These are phyloP conservation scores for Meloe dianella DNA, from an alignment of 2,888 invertebrate species.

Conservation along the genomic window DNA sequence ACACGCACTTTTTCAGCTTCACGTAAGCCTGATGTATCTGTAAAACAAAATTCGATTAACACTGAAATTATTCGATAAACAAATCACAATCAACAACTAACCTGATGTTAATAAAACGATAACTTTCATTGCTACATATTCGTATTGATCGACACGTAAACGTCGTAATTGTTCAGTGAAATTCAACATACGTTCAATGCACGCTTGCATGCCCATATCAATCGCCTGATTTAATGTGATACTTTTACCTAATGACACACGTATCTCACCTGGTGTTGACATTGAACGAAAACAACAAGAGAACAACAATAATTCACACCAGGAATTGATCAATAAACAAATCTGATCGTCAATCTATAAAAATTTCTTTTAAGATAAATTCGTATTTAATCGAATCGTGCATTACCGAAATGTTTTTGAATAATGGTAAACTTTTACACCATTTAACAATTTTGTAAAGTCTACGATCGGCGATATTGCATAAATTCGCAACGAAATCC, in stretches of 20 bases:
- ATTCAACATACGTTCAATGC: conserved; percentile 93
- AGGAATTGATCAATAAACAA: conserved; percentile 93
- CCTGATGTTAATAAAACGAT: conserved; percentile 91
- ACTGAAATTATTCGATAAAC: too few relatives aligned
- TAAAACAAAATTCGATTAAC: conserved; percentile 28
- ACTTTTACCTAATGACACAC: conserved; percentile 67
- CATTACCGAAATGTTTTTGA: conserved; percentile 92
- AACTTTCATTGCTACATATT: conserved; percentile 96
- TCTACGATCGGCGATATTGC: conserved; percentile 93
- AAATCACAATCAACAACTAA: too few relatives aligned
- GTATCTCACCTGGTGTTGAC: conserved; percentile 86
- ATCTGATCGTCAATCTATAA: conserved; percentile 98
- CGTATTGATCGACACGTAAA: conserved; percentile 90
- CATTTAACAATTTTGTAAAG: conserved; percentile 97
- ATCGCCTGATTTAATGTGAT: conserved; percentile 71
- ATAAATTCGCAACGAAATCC: conserved; percentile 86
- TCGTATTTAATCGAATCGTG: background rate
- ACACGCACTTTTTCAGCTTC: conserved; percentile 94
- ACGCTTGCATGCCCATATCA: conserved; percentile 80
- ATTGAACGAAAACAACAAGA: conserved; percentile 95
- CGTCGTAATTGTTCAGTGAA: conserved; percentile 91
- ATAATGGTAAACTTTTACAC: conserved; percentile 96
- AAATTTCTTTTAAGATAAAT: conserved; percentile 10
- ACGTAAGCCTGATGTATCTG: conserved; percentile 89
- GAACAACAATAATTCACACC: conserved; percentile 92